These are phyloP conservation scores for Cynaeus angustus DNA, from an alignment of 2,888 invertebrate species.

Conservation along the genomic window DNA sequence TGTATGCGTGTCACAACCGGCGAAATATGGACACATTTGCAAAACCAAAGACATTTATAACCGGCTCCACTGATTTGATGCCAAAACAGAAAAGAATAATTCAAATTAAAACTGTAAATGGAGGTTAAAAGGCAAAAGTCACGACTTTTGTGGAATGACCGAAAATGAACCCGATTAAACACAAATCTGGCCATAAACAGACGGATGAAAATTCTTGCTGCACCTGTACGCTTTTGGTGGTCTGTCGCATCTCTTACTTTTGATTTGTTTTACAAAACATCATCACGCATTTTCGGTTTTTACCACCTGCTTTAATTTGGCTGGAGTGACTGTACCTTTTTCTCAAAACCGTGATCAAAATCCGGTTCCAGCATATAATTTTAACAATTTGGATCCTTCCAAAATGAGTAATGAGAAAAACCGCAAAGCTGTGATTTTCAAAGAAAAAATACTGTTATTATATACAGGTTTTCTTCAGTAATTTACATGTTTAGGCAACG, in stretches of 20 bases:
- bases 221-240: background rate
- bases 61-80: background rate
- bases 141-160: slow-evolving; percentile 21
- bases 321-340: slow-evolving; percentile 12
- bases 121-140: slow-evolving; percentile 32
- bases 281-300: slow-evolving; percentile 1
- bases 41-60: background rate
- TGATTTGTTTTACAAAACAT: too few species aligned
- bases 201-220: background rate
- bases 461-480: too few species aligned
- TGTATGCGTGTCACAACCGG: slow-evolving; percentile 3
- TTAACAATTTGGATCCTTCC: background rate
- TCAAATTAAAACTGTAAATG: slow-evolving; percentile 34
- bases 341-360: slow-evolving; percentile 1
- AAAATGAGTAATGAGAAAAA: too few species aligned
- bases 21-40: background rate
- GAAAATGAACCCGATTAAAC: slow-evolving; percentile 23
- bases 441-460: too few species aligned
- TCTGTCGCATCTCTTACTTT: background rate
- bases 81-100: slow-evolving; percentile 18
- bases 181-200: background rate
- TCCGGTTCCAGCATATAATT: slow-evolving; percentile 3
- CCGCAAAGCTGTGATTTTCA: too few species aligned
- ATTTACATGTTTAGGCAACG: too few species aligned
- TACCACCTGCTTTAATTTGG: slow-evolving; percentile 19